Evolutionary conservation across 1,140 invertebrate species (phyloP), one percentile per base, ranked within the genome.

Genomic region (Nilaparvata lugens): DNA sequence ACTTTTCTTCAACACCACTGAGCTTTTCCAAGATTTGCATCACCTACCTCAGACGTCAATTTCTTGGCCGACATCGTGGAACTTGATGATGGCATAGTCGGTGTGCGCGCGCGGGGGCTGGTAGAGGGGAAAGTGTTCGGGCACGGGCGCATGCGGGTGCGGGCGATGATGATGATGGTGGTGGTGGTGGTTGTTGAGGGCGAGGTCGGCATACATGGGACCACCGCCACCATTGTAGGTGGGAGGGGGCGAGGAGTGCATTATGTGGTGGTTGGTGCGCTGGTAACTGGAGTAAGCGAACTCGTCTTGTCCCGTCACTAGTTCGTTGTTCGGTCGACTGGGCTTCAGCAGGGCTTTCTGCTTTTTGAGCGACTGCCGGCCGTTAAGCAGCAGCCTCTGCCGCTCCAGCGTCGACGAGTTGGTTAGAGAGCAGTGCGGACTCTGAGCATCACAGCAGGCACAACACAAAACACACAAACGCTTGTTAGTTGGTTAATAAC

Each of bases 41-140:
- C 25, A 60, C 56, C 48, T 28, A 55, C 58, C 61, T 79, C 73
- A 90, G 68, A 89, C 86, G 73, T 89, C 86, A 68, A 90, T 88
- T 73, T 84, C 83, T 70, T 83, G 80, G 67, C 82, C 82, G 62
- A 84, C 77, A 70, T 88, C 87, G 70, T 87, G 85, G 74, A 89
- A 89, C 74, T 86, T 86, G 62, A 89, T 79, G 66, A 86, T 84
- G 45, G 85, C 82, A 70, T 88, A 87, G 71, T 88, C 85, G 68
- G 82, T 84, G 72, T 75, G 75, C 62, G 68, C 65, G 40, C 70
- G 66, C 60, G 68, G 71, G 64, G 65, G 68, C 25, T 70, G 68
- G 57, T 70, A 64, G 11, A 67, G 40, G 25, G 63, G 62, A 42
- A 52, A 31, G 55, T 53, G 51, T 62, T 55, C 25, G 62, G 14